Evolutionary conservation across 2,113 vertebrate species (phyloP), one percentile per base, ranked within the genome.

Genomic region (Pandion haliaetus): DNA sequence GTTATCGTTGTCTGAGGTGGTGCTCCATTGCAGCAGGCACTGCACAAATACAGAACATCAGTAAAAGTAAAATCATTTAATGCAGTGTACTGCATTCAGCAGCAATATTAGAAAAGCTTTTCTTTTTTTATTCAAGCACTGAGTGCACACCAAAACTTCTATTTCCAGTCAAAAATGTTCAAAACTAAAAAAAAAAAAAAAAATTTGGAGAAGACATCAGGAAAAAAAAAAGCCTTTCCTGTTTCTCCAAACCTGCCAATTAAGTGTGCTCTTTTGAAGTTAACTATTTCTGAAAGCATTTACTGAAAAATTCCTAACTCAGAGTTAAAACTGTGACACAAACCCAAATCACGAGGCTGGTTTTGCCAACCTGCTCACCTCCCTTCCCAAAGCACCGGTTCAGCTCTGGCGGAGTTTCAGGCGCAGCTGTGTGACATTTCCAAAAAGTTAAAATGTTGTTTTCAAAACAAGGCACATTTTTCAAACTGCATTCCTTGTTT

Each of bases 371-470:
- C 26, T 14, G 52, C 42, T 69, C 38, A 1, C 49, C 31, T 58
- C 31, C n/a, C 54, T 38, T 28, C 61, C 69, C 54, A 28, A 9
- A 29, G 45, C 4, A 10, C 16, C 1, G 0, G 15, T 12, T 42
- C 23, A 5, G 32, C 49, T 40, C 80, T 72, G 77, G 61, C 15
- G 0, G 25, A n/a, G n/a, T 3, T 32, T 65, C 50, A 20, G 38
- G 13, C 62, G 45, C 57, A 61, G 67, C 78, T 71, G 25, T 7
- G 24, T 61, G 82, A 42, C 52, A 31, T 76, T 86, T 80, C 86
- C 62, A 10, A 17, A 17, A 61, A 84, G 67, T 67, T 66, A 20
- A 52, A 78, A 57, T 12, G 45, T 14, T 66, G 38, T 26, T 77
- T 80, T 62, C 55, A 11, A 52, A 62, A n/a, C 42, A 34, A 61